Evolutionary conservation across 2,797 vertebrate species (phyloP), one percentile per base, ranked within the genome.

Genomic region (Epinephelus awoara): DNA sequence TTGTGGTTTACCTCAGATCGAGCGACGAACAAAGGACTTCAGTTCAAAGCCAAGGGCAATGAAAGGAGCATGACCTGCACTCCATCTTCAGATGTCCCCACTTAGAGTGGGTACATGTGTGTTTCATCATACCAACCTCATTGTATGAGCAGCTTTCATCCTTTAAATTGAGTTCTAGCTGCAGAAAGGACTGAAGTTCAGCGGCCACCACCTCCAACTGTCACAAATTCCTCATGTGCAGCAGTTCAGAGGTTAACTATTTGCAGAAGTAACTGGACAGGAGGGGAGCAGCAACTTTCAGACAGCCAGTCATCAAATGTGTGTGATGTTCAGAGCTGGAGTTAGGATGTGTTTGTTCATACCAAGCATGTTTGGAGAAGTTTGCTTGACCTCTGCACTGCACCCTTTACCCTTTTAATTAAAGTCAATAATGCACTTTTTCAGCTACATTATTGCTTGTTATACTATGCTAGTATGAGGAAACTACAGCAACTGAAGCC

Each of bases 1-100:
- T 27, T 83, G 82, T 57, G 90, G 89, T 89, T 84, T 34, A 83
- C 80, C 82, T 91, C 88, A 81, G 50, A 77, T 79, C 66, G 46
- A 34, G 65, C n/a, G 15, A 64, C 59, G 29, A 25, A 79, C 70
- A 82, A 81, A 85, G 63, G 76, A 18, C 46, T 5, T 54, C 19
- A 34, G 80, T 88, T 90, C 86, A 89, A 89, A 88, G 88, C 64
- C 7, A 0, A n/a, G 23, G 51, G 49, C 44, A 75, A 74, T 79
- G 51, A 84, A 88, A 80, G 66, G 82, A 80, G 46, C 62, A 14
- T 47, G 66, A 86, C 70, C 87, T 63, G 55, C 17, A 0, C 57
- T 44, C 21, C 4, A 61, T 72, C 38, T 79, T 87, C 78, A 83
- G 70, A 87, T 68, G 72, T 80, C 71, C 23, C 59, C 59, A 21